phyloP scores from a whole-genome alignment of 2,797 vertebrate species.

The Leucoraja ocellata region DNA sequence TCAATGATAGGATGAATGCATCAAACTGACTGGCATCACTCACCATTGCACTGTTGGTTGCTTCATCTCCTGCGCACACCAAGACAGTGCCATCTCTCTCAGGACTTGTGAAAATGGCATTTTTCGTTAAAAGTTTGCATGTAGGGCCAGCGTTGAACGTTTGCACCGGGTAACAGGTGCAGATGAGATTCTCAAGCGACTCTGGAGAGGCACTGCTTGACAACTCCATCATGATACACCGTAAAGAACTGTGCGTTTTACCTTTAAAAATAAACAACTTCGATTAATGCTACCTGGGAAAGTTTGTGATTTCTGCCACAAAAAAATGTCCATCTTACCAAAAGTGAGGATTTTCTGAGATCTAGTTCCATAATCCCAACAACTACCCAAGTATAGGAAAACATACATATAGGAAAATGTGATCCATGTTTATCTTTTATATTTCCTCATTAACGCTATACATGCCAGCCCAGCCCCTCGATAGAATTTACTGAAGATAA shows the following conservation, averaged over 20 bases:
- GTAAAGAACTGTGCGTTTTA: slow-evolving; percentile 68
- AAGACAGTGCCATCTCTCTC: slow-evolving; percentile 62
- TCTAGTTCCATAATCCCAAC: neutral
- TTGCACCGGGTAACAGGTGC: slow-evolving; percentile 74
- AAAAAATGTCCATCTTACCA: neutral
- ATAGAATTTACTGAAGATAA: neutral
- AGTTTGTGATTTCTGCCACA: neutral
- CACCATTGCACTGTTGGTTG: slow-evolving; percentile 83
- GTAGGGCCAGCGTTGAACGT: slow-evolving; percentile 78
- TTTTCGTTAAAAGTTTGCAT: slow-evolving; percentile 89
- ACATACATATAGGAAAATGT: neutral
- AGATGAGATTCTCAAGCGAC: slow-evolving; percentile 57
- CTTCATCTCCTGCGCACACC: slow-evolving; percentile 88
- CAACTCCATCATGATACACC: slow-evolving; percentile 83
- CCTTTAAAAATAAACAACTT: slow-evolving; percentile 54
- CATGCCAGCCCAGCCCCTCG: neutral
- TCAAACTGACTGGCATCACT: slow-evolving; percentile 34
- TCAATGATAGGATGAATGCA: neutral
- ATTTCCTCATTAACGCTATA: neutral
- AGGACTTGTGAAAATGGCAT: slow-evolving; percentile 77
- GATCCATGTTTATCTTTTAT: too few species aligned
- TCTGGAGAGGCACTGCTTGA: slow-evolving; percentile 61
- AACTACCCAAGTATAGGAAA: neutral
- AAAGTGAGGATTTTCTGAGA: neutral
- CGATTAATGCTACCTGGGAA: neutral